A percentile compares a stretch with the other conserved stretches of the same genome.
These are phyloP conservation scores for Myotis pilosus DNA, from an alignment of 2,797 vertebrate species.

Conservation along the genomic window DNA sequence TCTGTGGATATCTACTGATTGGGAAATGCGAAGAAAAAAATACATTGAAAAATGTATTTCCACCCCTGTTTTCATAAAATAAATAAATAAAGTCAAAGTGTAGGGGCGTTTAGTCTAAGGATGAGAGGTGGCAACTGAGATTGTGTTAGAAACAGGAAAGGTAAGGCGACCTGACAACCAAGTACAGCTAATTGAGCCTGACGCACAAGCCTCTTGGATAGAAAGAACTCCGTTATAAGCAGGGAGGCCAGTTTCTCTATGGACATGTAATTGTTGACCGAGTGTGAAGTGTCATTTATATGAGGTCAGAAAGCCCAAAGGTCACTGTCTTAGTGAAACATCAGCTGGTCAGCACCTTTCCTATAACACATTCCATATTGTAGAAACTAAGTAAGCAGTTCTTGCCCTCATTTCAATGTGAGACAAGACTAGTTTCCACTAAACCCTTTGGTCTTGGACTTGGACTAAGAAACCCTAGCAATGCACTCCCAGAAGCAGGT, in stretches of 20 bases:
- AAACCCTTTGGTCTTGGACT: background rate
- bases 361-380: background rate
- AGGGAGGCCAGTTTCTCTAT: background rate
- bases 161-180: background rate
- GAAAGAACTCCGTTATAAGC: background rate
- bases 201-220: background rate
- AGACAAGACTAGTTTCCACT: background rate
- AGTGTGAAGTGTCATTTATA: background rate
- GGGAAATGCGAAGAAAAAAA: background rate
- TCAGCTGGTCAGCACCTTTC: background rate
- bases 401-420: background rate
- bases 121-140: background rate
- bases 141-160: background rate
- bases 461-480: background rate
- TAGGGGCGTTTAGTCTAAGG: background rate
- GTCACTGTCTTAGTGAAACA: background rate
- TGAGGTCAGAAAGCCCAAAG: constrained; percentile 27
- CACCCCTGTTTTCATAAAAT: background rate
- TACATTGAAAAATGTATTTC: background rate
- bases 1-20: background rate
- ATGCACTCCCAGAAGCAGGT: background rate
- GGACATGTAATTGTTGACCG: constrained; percentile 15
- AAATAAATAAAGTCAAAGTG: background rate
- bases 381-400: background rate
- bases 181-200: background rate